These are phyloP conservation scores for Rhynchonycteris naso DNA, from an alignment of 2,797 vertebrate genomes.

Conservation along the genomic window DNA sequence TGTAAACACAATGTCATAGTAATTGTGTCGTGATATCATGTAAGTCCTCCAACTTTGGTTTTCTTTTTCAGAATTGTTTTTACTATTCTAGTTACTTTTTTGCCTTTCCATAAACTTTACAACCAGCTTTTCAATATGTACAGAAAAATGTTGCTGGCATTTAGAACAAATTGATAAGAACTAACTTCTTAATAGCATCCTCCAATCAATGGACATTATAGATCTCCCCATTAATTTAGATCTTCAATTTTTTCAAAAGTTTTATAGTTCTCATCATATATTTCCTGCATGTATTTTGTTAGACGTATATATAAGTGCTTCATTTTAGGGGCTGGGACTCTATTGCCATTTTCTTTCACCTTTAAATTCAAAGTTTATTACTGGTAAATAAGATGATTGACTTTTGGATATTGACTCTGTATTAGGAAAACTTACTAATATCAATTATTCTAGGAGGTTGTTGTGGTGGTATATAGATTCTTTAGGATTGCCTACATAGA, in stretches of 20 bases:
- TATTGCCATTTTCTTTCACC: neutral
- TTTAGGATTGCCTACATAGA: neutral
- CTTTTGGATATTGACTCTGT: neutral
- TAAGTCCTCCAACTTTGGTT: neutral
- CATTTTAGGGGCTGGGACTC: neutral
- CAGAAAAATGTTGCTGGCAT: neutral
- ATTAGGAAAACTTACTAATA: neutral
- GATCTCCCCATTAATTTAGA: neutral
- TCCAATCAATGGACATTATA: neutral
- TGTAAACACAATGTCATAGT: neutral
- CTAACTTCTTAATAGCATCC: neutral
- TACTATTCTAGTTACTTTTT: neutral
- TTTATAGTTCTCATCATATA: neutral
- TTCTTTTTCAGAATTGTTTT: neutral
- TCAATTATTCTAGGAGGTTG: neutral
- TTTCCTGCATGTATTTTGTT: neutral
- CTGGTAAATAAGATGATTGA: neutral
- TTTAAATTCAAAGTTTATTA: neutral
- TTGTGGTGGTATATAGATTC: neutral
- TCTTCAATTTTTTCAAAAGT: neutral
- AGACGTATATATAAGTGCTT: neutral
- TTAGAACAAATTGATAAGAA: conserved; percentile 23
- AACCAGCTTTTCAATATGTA: neutral
- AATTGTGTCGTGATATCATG: neutral
- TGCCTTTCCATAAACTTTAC: neutral